Conservation (phyloP, 2,113 vertebrate genomes). For the Sorex araneus region DNA sequence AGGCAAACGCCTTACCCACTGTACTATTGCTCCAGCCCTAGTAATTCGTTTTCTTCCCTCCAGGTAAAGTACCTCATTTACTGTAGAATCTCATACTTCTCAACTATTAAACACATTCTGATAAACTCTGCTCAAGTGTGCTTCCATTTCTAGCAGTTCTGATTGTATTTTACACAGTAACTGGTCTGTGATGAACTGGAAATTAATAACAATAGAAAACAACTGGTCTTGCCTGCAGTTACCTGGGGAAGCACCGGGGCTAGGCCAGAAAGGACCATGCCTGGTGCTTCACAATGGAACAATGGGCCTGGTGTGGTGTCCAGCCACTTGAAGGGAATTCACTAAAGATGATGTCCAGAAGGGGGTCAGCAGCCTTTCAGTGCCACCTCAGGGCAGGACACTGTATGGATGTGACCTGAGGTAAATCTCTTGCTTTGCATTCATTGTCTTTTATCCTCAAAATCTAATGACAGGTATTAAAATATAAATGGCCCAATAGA, state of each 20-base stretch:
- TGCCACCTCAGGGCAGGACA: not conserved
- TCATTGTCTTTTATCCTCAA: slow-evolving; percentile 41
- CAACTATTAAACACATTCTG: too few species aligned
- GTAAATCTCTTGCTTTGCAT: not conserved
- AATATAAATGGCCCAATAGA: not conserved
- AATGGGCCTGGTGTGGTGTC: not conserved
- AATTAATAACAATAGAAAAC: slow-evolving; percentile 36
- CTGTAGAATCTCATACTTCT: too few species aligned
- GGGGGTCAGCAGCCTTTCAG: not conserved
- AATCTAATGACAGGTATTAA: slow-evolving; percentile 9
- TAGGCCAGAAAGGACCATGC: not conserved
- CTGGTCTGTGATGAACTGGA: not conserved
- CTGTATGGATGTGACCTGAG: not conserved
- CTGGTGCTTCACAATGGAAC: not conserved
- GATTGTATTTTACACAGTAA: slow-evolving; percentile 37
- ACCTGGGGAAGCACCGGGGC: not conserved
- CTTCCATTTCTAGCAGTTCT: slow-evolving; percentile 56
- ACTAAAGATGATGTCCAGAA: not conserved
- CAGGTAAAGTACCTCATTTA: too few species aligned
- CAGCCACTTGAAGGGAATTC: not conserved
- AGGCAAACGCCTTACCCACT: too few species aligned
- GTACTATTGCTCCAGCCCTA: too few species aligned
- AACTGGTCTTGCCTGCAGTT: not conserved
- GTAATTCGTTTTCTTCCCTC: too few species aligned
- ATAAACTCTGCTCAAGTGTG: too few species aligned